phyloP scores from a whole-genome alignment of 2,113 vertebrate species.

The Chloebia gouldiae region DNA sequence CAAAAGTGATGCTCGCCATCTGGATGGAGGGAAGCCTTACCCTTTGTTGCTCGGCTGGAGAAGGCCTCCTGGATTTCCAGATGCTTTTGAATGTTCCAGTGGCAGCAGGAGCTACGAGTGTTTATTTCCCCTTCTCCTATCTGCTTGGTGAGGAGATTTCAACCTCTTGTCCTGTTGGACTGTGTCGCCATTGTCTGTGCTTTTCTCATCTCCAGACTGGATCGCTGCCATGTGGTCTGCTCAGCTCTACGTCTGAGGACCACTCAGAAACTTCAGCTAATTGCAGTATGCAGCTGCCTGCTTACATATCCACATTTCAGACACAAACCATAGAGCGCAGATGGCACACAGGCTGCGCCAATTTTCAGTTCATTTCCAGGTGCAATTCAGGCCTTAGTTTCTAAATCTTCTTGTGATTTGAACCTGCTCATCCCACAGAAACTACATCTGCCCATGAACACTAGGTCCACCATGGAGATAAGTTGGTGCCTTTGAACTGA shows the following conservation, averaged over 20 bases:
- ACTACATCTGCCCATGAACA: neutral
- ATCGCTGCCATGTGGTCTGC: constrained; percentile 67
- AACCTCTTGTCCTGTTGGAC: constrained; percentile 68
- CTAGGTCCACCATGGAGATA: neutral
- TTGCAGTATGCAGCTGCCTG: constrained; percentile 66
- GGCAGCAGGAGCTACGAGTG: constrained; percentile 49
- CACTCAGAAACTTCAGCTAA: constrained; percentile 69
- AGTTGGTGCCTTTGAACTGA: neutral
- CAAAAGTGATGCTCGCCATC: neutral
- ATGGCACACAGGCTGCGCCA: constrained; percentile 62
- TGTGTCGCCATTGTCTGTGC: constrained; percentile 57
- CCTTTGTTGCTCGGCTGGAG: constrained; percentile 39
- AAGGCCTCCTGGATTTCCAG: constrained; percentile 64
- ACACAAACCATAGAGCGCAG: constrained; percentile 61
- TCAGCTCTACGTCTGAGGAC: constrained; percentile 64
- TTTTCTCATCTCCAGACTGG: constrained; percentile 68
- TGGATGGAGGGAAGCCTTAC: constrained; percentile 36
- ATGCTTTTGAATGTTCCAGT: constrained; percentile 53
- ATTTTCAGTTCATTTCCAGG: constrained; percentile 65
- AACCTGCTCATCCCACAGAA: neutral
- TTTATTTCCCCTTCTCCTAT: constrained; percentile 61
- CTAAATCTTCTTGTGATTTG: constrained; percentile 51
- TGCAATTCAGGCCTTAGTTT: constrained; percentile 57
- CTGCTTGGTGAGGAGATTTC: constrained; percentile 61
- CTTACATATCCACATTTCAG: constrained; percentile 64